phyloP scores from a whole-genome alignment of 2,113 vertebrate species.

The Columba janthina region DNA sequence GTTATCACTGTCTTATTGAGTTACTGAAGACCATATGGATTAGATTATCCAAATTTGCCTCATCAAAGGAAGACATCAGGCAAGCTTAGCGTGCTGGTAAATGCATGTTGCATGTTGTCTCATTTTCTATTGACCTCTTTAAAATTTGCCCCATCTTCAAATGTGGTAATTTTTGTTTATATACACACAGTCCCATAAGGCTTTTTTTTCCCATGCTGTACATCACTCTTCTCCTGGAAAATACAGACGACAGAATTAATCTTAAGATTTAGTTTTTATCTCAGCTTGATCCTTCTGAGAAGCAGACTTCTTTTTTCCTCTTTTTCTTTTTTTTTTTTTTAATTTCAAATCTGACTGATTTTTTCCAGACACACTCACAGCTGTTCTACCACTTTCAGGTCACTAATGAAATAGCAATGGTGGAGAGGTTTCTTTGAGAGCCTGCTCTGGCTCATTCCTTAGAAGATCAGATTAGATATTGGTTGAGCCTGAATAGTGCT shows the following conservation, averaged over 20 bases:
- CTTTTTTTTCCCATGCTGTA: neutral
- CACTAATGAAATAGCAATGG: neutral
- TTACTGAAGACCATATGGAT: neutral
- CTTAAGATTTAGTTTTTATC: neutral
- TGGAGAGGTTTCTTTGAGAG: neutral
- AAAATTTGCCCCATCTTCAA: neutral
- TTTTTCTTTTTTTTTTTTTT: neutral
- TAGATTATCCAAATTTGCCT: neutral
- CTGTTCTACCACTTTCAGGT: neutral
- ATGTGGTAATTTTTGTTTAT: neutral
- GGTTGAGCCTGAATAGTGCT: neutral
- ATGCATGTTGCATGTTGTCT: neutral
- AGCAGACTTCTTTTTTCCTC: neutral
- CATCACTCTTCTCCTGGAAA: neutral
- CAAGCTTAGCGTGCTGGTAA: neutral
- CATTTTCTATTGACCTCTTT: neutral
- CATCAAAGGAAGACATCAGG: neutral
- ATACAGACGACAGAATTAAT: neutral
- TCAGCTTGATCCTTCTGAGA: neutral
- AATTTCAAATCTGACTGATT: neutral
- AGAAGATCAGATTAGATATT: conserved; percentile 33
- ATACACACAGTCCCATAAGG: neutral
- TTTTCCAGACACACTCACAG: neutral
- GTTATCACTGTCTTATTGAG: neutral
- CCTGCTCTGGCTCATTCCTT: conserved; percentile 43